phyloP scores from a whole-genome alignment of 2,888 invertebrate species.

The Plagodis dolabraria region DNA sequence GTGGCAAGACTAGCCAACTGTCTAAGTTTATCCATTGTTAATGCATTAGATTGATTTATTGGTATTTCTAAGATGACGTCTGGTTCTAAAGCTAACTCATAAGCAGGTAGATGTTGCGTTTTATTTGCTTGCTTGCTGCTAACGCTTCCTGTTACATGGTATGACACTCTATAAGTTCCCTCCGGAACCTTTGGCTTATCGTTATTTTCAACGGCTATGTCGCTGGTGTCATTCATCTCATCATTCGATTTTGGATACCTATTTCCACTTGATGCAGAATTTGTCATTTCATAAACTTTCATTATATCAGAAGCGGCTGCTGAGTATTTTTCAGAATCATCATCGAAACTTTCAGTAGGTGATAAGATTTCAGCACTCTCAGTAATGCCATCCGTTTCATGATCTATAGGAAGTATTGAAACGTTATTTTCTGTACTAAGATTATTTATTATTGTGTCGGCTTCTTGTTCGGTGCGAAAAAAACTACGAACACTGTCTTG shows the following conservation, averaged over 20 bases:
- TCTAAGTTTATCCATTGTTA: constrained; percentile 78
- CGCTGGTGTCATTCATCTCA: constrained; percentile 51
- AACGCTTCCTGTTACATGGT: constrained; percentile 79
- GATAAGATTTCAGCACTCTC: constrained; percentile 54
- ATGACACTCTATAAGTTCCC: constrained; percentile 77
- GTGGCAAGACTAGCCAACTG: constrained; percentile 85
- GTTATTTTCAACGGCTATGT: constrained; percentile 41
- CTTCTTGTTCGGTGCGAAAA: constrained; percentile 58
- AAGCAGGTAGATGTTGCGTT: constrained; percentile 72
- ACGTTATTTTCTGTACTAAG: constrained; percentile 60
- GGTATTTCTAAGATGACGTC: constrained; percentile 78
- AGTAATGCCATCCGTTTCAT: constrained; percentile 46
- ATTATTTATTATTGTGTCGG: constrained; percentile 56
- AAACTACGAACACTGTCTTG: constrained; percentile 67
- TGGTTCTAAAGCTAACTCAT: constrained; percentile 74
- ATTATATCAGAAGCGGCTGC: constrained; percentile 52
- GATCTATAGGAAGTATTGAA: constrained; percentile 37
- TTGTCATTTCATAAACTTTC: constrained; percentile 43
- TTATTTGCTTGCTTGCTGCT: constrained; percentile 79
- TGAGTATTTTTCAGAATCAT: constrained; percentile 41
- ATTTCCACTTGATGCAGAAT: constrained; percentile 52
- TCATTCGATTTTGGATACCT: constrained; percentile 73
- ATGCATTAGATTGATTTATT: constrained; percentile 65
- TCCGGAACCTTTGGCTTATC: constrained; percentile 61
- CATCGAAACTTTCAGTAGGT: constrained; percentile 42